Evolutionary conservation across 2,888 invertebrate species (phyloP), one percentile per base, ranked within the genome.

Genomic region (Drosophila atripex): DNA sequence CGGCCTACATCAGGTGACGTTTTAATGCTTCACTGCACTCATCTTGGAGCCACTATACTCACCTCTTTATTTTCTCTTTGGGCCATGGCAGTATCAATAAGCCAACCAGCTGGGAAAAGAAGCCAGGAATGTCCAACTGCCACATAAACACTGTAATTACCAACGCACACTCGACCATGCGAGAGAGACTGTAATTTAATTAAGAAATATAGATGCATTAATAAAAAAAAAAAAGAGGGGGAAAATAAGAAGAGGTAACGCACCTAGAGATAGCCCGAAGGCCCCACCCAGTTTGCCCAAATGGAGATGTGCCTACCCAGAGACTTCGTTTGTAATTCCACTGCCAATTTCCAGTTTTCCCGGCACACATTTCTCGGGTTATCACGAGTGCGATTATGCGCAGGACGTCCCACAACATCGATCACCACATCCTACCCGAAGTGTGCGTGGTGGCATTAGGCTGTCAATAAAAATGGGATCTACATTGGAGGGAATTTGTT

Each of bases 1-100:
- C 93, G 92, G 92, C 93, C 93, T 93, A 92, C 91, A 86, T 86
- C 89, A 88, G 85, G 87, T 89, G 90, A 88, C 89, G 61, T 60
- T 80, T 80, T 78, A 80, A 80, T 84, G 85, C 60, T 70, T 47
- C 75, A 75, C 75, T 51, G 59, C 75, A 75, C 77, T 73, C 74
- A 65, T 53, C 58, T 70, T 70, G 43, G 53, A 53, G 9, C 38
- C 47, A 39, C 43, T 38, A 21, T n/a, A 55, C 43, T 55, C 54
- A 55, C 61, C 65, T 25, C 66, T 16, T 55, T 35, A 14, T 51
- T 46, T 49, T 12, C 45, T 30, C 56, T 56, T 63, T 32, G 16
- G 53, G 49, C 30, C 43, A 23, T 41, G 52, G 38, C 57, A 57
- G 72, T 82, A 78, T 84, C 77, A 84, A 80, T 84, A 71, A 77